phyloP scores from a whole-genome alignment of 2,888 invertebrate genomes.

The Tortrix viridana region DNA sequence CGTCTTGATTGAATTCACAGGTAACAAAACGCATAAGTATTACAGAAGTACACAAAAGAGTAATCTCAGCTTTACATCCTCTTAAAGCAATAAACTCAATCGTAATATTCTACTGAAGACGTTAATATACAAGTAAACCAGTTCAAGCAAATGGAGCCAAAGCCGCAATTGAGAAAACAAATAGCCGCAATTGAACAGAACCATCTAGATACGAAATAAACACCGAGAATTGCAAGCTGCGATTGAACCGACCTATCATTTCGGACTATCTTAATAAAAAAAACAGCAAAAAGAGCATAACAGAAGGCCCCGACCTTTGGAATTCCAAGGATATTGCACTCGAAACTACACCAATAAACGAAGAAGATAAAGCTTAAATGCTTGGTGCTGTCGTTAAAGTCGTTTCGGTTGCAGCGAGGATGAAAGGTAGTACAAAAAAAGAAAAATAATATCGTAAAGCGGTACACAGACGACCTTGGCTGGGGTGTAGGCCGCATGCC shows the following conservation, averaged over 20 bases:
- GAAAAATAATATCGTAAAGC: slow-evolving; percentile 72
- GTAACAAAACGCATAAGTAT: too few relatives aligned
- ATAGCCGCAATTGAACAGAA: slow-evolving; percentile 28
- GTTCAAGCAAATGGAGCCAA: slow-evolving; percentile 13
- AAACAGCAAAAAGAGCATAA: slow-evolving; percentile 75
- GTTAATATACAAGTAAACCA: not conserved
- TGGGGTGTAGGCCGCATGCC: slow-evolving; percentile 81
- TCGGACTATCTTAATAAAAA: slow-evolving; percentile 53
- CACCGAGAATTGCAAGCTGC: slow-evolving; percentile 22
- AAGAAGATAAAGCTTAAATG: slow-evolving; percentile 45
- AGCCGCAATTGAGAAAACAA: slow-evolving; percentile 27
- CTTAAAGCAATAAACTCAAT: too few relatives aligned
- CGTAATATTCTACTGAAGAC: not conserved
- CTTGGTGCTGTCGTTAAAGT: slow-evolving; percentile 44
- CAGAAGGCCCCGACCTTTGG: slow-evolving; percentile 77
- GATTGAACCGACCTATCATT: slow-evolving; percentile 46
- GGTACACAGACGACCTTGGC: slow-evolving; percentile 80
- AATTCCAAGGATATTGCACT: slow-evolving; percentile 59
- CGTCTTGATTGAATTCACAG: too few relatives aligned
- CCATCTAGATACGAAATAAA: slow-evolving; percentile 20
- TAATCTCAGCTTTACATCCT: too few relatives aligned
- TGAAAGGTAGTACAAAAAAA: slow-evolving; percentile 77
- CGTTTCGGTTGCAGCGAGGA: slow-evolving; percentile 56
- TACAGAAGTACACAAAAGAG: too few relatives aligned
- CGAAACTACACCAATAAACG: slow-evolving; percentile 43